Evolutionary conservation across 2,797 vertebrate species (phyloP).

Genomic region (Aselliscus stoliczkanus): DNA sequence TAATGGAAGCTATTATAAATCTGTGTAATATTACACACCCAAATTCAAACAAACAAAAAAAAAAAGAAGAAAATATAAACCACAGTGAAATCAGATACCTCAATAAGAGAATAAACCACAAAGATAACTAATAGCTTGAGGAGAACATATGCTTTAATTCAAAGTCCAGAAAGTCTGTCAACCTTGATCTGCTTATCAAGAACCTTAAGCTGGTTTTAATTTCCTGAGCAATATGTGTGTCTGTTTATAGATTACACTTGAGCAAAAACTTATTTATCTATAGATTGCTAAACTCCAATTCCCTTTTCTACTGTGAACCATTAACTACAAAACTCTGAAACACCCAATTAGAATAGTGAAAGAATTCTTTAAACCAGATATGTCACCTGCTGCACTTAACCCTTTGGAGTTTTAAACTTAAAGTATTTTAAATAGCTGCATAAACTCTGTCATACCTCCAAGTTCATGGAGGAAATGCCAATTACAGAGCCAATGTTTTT

Average conservation of each 20-base stretch:
- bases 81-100: neutral
- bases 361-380: neutral
- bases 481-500: neutral
- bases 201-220: slow-evolving; percentile 67
- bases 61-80: neutral
- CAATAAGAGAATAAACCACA: neutral
- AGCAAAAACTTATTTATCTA: slow-evolving; percentile 55
- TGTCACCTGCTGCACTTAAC: neutral
- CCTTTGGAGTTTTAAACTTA: neutral
- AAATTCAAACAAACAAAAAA: slow-evolving; percentile 38
- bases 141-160: neutral
- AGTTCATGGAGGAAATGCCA: neutral
- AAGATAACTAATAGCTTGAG: neutral
- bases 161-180: neutral
- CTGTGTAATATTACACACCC: neutral
- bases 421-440: neutral
- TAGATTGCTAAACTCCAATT: slow-evolving; percentile 34
- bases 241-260: slow-evolving; percentile 54
- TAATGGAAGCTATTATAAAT: slow-evolving; percentile 48
- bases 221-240: slow-evolving; percentile 45
- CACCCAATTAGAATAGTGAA: neutral
- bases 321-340: neutral
- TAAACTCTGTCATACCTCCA: neutral
- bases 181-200: slow-evolving; percentile 46
- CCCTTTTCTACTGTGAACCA: slow-evolving; percentile 35